Conservation (phyloP, 2,888 invertebrate genomes). For the Mesorhabditis spiculigera region DNA sequence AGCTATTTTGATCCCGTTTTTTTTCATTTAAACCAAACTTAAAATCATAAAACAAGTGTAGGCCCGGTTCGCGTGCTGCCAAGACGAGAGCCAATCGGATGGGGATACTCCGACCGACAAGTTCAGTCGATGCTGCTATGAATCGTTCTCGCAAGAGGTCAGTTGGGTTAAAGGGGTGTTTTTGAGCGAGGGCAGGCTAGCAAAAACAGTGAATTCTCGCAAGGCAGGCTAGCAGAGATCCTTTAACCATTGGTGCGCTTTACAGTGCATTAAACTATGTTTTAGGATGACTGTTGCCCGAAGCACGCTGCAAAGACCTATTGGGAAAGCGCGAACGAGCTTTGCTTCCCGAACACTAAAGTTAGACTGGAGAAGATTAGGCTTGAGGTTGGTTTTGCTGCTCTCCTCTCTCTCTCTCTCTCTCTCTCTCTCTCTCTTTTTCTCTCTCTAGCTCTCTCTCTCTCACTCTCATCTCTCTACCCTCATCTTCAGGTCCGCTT, state of each 20-base stretch:
- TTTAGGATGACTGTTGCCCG: constrained; percentile 52
- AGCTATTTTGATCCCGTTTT: no score
- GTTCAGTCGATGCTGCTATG: constrained; percentile 55
- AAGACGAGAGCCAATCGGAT: constrained; percentile 40
- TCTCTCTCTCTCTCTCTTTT: no score
- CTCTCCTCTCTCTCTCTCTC: not conserved
- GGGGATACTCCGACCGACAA: constrained; percentile 36
- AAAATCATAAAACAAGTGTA: constrained; percentile 13
- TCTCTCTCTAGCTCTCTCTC: no score
- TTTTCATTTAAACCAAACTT: no score
- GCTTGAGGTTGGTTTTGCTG: constrained; percentile 29
- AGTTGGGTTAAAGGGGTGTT: not conserved
- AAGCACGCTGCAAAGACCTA: constrained; percentile 37
- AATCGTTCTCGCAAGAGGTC: constrained; percentile 45
- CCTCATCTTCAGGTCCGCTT: constrained; percentile 32
- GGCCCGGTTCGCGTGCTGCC: constrained; percentile 50
- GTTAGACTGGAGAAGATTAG: constrained; percentile 32
- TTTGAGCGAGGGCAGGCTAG: not conserved
- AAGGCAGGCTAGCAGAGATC: no score
- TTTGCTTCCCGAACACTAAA: constrained; percentile 53
- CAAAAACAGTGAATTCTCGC: no score
- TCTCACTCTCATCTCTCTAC: not conserved
- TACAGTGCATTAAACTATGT: not conserved
- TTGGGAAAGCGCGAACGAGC: constrained; percentile 51
- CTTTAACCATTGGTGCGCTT: no score